Base-by-base conservation (phyloP, 1,140 invertebrate species). In the Trypoxylus dichotomus region DNA sequence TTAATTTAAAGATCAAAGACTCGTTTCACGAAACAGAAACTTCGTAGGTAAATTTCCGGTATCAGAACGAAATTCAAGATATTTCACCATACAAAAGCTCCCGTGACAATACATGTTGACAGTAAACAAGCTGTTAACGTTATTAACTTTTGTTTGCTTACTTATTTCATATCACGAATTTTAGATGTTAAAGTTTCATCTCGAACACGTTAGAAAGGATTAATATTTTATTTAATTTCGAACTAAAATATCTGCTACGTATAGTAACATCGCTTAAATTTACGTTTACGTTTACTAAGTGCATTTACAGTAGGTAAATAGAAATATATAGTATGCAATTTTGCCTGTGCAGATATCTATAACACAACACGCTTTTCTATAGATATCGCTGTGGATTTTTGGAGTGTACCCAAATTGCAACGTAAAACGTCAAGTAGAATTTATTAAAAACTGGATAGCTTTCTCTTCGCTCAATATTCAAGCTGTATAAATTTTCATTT, bases 1-100 rank as follows among this genome's bases (percentile, higher is more conserved):
- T 68, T 68, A 68, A 68, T 68, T 68, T 68, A 68, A 68, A 68
- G 60, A 68, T 68, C 60, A 68, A 68, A 68, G 60, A 68, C 27
- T 68, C 27, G 60, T 68, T 68, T 68, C 47, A 68, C 27, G 60
- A 68, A 68, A 68, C 25, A 68, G 19, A 24, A 27, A 68, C 24
- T 68, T 29, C 15, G 47, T 54, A 54, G 47, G 47, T 54, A 54
- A 54, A 54, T 54, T 54, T 54, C 47, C 47, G 47, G 47, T 19
- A 54, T 19, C 47, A 21, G 47, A 68, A 68, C 24, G 60, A 29
- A 68, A 68, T 68, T 54, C 47, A 19, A 54, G 47, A 24, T 13
- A 24, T 24, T 68, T 24, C 21, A 29, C 60, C 27, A 29, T 68
- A 24, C 15, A 5, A 54, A 54, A 54, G 47, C 47, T 54, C 47